Evolutionary conservation across 2,797 vertebrate genomes (phyloP).

Genomic region (Sebastiscus tertius): DNA sequence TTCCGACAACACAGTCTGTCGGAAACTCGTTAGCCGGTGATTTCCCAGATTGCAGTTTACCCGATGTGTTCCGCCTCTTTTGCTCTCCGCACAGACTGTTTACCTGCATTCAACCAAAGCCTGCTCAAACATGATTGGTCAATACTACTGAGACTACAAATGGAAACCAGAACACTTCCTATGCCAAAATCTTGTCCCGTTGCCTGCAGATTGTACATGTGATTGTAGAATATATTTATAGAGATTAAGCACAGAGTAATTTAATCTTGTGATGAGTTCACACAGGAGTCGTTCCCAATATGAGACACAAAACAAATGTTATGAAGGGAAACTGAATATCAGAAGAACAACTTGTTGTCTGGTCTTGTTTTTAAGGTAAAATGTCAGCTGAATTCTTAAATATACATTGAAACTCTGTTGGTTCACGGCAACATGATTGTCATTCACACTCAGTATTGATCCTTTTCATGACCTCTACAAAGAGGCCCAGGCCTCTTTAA

Average conservation of each 20-base stretch:
- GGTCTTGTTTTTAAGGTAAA: not conserved
- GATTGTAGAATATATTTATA: not conserved
- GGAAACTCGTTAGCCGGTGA: no score
- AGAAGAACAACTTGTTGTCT: not conserved
- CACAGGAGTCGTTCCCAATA: not conserved
- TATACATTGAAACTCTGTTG: not conserved
- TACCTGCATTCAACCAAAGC: no score
- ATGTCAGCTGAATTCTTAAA: not conserved
- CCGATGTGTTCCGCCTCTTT: no score
- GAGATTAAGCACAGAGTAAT: not conserved
- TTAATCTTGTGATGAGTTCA: conserved; percentile 1
- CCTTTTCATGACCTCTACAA: conserved; percentile 16
- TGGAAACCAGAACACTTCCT: no score
- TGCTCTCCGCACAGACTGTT: no score
- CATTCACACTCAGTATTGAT: conserved; percentile 4
- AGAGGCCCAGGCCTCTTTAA: conserved; percentile 25
- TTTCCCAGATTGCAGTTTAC: no score
- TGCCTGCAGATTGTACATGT: no score
- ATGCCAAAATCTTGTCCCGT: no score
- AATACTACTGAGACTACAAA: no score
- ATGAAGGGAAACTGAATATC: not conserved
- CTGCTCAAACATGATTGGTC: no score
- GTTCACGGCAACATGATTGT: conserved; percentile 21
- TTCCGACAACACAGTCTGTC: no score
- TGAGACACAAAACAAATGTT: not conserved